Conservation (phyloP, 1,140 invertebrate species). For the Sinonovacula constricta region DNA sequence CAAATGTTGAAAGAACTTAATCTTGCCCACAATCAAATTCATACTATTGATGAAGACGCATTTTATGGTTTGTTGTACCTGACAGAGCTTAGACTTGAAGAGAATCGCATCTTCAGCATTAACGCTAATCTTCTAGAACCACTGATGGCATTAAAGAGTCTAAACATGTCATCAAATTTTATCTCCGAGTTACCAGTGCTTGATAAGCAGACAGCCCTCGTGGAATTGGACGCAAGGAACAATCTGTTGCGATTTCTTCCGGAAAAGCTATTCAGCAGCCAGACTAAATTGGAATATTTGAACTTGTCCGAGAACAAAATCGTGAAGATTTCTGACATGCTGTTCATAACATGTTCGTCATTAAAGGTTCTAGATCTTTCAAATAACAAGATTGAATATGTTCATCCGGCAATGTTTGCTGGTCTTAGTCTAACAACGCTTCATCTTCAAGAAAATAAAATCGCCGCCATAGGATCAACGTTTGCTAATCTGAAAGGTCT, state of each 20-base stretch:
- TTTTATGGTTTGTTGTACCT: slow-evolving; percentile 29
- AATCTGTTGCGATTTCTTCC: slow-evolving; percentile 4
- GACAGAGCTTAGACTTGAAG: slow-evolving; percentile 12
- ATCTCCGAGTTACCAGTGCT: slow-evolving; percentile 26
- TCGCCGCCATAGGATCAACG: slow-evolving; percentile 16
- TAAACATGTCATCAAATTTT: slow-evolving; percentile 46
- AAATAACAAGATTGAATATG: slow-evolving; percentile 33
- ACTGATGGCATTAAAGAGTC: background rate
- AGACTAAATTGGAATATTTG: slow-evolving; percentile 13
- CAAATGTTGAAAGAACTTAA: slow-evolving; percentile 13
- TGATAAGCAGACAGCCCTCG: background rate
- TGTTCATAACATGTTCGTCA: slow-evolving; percentile 33
- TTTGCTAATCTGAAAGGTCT: slow-evolving; percentile 13
- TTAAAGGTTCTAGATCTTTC: slow-evolving; percentile 42
- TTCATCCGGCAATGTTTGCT: slow-evolving; percentile 36
- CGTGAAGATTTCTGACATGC: slow-evolving; percentile 1
- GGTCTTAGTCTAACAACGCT: slow-evolving; percentile 14
- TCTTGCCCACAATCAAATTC: slow-evolving; percentile 26
- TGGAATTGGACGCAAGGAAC: slow-evolving; percentile 28
- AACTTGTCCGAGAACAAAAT: slow-evolving; percentile 33
- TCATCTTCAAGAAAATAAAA: slow-evolving; percentile 5
- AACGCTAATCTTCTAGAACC: slow-evolving; percentile 1
- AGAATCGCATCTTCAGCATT: slow-evolving; percentile 29
- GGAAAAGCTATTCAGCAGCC: slow-evolving; percentile 11
- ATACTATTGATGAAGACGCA: slow-evolving; percentile 8